Conservation (phyloP, 2,113 vertebrate species). For the Athene cunicularia region DNA sequence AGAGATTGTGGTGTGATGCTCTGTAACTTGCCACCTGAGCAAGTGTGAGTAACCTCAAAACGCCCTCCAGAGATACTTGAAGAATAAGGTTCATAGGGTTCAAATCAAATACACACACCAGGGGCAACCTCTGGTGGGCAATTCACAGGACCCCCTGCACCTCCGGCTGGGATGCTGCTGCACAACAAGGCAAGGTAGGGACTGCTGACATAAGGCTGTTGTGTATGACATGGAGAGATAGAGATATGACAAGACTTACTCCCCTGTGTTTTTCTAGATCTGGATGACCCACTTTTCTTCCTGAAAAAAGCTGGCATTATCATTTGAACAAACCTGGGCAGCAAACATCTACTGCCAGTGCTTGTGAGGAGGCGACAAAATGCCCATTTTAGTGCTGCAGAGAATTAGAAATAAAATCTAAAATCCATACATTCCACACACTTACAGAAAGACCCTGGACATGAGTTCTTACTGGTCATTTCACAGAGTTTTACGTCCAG, state of each 20-base stretch:
- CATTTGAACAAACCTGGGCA: not conserved
- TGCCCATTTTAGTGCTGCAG: not conserved
- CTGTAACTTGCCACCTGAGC: not conserved
- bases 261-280: not conserved
- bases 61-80: not conserved
- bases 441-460: not conserved
- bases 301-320: not conserved
- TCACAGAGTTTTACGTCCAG: not conserved
- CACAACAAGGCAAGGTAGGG: not conserved
- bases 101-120: not conserved
- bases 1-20: not conserved
- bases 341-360: not conserved
- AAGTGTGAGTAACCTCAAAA: not conserved
- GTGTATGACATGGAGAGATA: accelerated
- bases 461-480: not conserved
- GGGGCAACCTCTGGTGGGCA: not conserved
- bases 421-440: not conserved
- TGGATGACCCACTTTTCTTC: not conserved
- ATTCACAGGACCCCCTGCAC: not conserved
- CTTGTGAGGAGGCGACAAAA: not conserved
- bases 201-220: not conserved
- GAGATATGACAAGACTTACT: not conserved
- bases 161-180: accelerated
- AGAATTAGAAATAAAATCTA: not conserved
- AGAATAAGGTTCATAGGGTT: not conserved